Conservation (phyloP, 2,113 vertebrate genomes). For the Trematomus loennbergii region DNA sequence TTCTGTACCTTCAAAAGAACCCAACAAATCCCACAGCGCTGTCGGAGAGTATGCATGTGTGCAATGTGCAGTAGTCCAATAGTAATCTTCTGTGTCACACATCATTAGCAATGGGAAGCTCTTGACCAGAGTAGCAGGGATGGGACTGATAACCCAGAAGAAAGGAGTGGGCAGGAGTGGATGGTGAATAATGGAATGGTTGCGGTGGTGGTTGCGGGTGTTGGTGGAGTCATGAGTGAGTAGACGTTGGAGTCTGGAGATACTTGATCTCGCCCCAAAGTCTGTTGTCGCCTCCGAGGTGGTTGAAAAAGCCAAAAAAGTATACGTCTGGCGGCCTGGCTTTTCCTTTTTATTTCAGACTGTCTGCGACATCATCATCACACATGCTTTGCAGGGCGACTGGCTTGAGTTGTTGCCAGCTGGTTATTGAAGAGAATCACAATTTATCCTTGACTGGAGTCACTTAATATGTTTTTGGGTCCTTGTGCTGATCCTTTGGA, state of each 20-base stretch:
- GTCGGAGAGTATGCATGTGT: constrained; percentile 28
- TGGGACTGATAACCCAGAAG: constrained; percentile 67
- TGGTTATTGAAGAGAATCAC: constrained; percentile 18
- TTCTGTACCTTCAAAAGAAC: constrained; percentile 46
- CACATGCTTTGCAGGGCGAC: not conserved
- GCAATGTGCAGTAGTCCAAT: constrained; percentile 36
- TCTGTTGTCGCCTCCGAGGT: constrained; percentile 29
- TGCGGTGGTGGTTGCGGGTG: constrained; percentile 69
- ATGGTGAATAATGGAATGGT: constrained; percentile 67
- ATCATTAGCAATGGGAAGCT: constrained; percentile 73
- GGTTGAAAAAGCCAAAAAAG: constrained; percentile 34
- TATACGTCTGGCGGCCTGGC: not conserved
- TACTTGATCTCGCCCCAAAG: constrained; percentile 41
- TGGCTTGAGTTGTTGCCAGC: constrained; percentile 16
- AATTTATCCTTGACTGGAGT: constrained; percentile 1
- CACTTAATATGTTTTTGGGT: not conserved
- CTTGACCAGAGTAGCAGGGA: constrained; percentile 61
- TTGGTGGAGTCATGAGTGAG: constrained; percentile 59
- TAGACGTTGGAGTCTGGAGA: constrained; percentile 50
- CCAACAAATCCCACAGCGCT: constrained; percentile 29
- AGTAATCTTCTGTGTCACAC: constrained; percentile 68
- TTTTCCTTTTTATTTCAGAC: constrained; percentile 43
- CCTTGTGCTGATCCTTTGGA: constrained; percentile 2
- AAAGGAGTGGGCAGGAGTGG: constrained; percentile 60
- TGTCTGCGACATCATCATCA: constrained; percentile 29